phyloP scores from a whole-genome alignment of 2,113 vertebrate species.

The Pseudopipra pipra region DNA sequence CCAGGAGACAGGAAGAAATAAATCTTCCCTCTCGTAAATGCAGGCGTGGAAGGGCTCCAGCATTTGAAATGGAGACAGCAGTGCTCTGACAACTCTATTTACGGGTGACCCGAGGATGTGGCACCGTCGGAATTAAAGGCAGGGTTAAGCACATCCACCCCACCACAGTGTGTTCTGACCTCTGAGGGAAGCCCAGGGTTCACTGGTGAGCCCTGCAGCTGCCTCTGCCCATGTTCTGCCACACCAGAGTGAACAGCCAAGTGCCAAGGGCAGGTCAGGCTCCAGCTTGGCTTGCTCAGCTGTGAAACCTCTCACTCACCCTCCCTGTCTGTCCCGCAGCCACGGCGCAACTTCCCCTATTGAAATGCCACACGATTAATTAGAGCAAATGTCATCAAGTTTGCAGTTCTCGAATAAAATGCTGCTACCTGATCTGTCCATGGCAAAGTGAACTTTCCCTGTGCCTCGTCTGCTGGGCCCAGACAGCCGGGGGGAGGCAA shows the following conservation, averaged over 20 bases:
- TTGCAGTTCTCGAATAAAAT: not conserved
- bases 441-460: not conserved
- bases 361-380: not conserved
- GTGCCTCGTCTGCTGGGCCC: not conserved
- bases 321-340: not conserved
- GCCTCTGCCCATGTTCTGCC: not conserved
- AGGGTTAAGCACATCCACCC: not conserved
- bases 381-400: not conserved
- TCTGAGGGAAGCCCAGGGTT: not conserved
- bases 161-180: rapidly evolving
- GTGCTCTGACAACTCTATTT: not conserved
- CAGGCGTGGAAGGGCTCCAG: not conserved
- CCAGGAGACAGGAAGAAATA: not conserved
- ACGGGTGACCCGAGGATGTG: not conserved
- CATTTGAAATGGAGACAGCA: not conserved
- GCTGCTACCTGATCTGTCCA: not conserved
- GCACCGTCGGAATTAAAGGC: not conserved
- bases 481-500: not conserved
- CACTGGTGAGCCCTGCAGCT: not conserved
- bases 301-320: not conserved
- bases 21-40: not conserved
- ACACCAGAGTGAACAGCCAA: rapidly evolving
- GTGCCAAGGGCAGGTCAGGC: not conserved
- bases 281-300: not conserved
- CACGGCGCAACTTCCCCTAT: rapidly evolving